Evolutionary conservation across 2,113 vertebrate species (phyloP), one percentile per base, ranked within the genome.

Genomic region (Axis porcinus): DNA sequence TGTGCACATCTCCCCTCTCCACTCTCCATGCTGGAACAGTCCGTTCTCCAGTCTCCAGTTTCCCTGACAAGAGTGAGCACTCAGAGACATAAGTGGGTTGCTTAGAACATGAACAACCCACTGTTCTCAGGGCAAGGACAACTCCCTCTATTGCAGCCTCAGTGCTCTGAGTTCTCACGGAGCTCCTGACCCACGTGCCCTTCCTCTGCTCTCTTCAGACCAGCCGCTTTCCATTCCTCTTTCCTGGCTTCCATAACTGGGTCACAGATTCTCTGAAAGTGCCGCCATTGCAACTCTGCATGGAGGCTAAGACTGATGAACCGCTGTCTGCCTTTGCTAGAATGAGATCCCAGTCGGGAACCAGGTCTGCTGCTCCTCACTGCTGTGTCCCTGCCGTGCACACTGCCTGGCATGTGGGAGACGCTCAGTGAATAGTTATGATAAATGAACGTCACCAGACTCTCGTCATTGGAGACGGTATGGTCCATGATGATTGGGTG

Each of bases 271-370:
- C 50, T 62, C 50, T 5, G 33, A 25, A 12, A 55, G n/a, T 8
- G 43, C 23, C 28, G 43, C 21, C 13, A 1, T 2, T 40, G 50
- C 7, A 30, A 1, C 21, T 17, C 2, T 14, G 45, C 10, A 15
- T 1, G 15, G 9, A 11, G 3, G 33, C 19, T 16, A 17, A 27
- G 50, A 27, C 14, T 16, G 43, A 45, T 10, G 14, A 36, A 17
- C 2, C 7, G 1, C 40, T 12, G 0, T 54, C 19, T 79, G 54
- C 54, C 55, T 47, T 40, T 12, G 16, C 30, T 19, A 85, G 23
- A 19, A 43, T 17, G 45, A 81, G 30, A 67, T 40, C n/a, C 60
- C 30, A n/a, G 2, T 7, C 6, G 7, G 40, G 54, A 45, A 78
- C 27, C 7, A 23, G 55, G 47, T 13, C 11, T 52, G 58, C 28